Base-by-base conservation (phyloP, 2,113 vertebrate species). In the Eublepharis macularius region DNA sequence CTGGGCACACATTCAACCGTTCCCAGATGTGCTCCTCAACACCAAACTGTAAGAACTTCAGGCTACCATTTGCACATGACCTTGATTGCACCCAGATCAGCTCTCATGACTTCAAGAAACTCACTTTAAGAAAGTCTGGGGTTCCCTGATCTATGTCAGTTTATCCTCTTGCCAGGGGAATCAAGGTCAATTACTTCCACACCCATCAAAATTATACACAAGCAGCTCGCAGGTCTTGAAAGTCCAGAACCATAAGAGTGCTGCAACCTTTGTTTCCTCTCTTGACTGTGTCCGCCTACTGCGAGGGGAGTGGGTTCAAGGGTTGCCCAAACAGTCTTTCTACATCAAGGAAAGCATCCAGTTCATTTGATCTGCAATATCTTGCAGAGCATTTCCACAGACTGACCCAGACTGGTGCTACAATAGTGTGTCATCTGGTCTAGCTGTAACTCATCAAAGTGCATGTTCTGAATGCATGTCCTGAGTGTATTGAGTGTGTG, bases 191-290 rank as follows among this genome's bases (percentile, higher is more conserved):
- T 49, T 69, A 39, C 24, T 80, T 73, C 84, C 69, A 80, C 84
- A 65, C 84, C 84, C 77, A 86, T 80, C 68, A 39, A 74, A 74
- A 86, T 74, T 80, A 80, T n/a, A 65, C 32, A 34, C 36, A 83
- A 63, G 54, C 34, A 47, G 8, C 24, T 4, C 80, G 69, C 54
- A 36, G 68, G 77, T 83, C 69, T 65, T 65, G 76, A 68, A 77
- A 74, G 76, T 72, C 43, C 79, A 49, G 68, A 78, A 47, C 29
- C 19, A 41, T 41, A n/a, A 34, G 76, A 73, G 6, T 41, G 29
- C 34, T 16, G n/a, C 68, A 72, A 73, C 29, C 75, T 41, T 49
- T 65, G 17, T n/a, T 87, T 45, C 41, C 21, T 78, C 41, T 78
- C 57, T 41, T 16, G 54, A 24, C 34, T 34, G 65, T 41, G 66